Base-by-base conservation (phyloP, 30 jellyfish, hydroid and myxozoan species). In the Turritopsis dohrnii region DNA sequence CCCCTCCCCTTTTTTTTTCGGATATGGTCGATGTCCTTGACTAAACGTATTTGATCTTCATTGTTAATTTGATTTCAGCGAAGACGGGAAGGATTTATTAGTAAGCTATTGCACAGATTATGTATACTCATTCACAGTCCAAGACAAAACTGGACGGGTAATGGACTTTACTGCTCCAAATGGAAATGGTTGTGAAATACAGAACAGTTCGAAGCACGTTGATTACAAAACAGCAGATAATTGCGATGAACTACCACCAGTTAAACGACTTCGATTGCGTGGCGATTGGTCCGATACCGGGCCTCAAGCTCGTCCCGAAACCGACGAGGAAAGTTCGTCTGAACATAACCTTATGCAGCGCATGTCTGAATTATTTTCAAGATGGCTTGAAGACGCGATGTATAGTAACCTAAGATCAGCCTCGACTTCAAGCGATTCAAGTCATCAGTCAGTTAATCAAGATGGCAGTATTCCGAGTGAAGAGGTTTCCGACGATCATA, bases 281-380 rank as follows among this genome's bases (percentile, higher is more conserved):
- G 96, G 96, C 21, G 98, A 92, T 84, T 92, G 98, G 98, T 92
- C 98, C 8, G 98, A 92, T 54, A 92, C 98, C 16, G 98, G 98
- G 0, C 98, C 98, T 65, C 27, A 88, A 72, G 96, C 98, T 29
- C 84, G 95, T 53, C 98, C 98, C 21, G 90, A 80, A 28, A 79
- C 85, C 22, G 97, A 91, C 29, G 85, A 81, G 54, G 95, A 86
- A 29, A 54, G 79, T 18, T 29, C 74, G 29, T 20, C 81, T 72
- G 79, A 28, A 86, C 82, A 79, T 28, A 54, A 82, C 22, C 82
- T 92, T 7, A 87, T 88, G 95, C 95, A 87, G 54, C 84, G 98
- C 53, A 84, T 92, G 21, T 82, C 90, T 54, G 95, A 80, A 30
- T 90, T 92, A 21, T 84, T 92, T 75, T 83, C 89, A 24, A 84